phyloP scores from a whole-genome alignment of 2,113 vertebrate genomes.

The Pituophis catenifer region DNA sequence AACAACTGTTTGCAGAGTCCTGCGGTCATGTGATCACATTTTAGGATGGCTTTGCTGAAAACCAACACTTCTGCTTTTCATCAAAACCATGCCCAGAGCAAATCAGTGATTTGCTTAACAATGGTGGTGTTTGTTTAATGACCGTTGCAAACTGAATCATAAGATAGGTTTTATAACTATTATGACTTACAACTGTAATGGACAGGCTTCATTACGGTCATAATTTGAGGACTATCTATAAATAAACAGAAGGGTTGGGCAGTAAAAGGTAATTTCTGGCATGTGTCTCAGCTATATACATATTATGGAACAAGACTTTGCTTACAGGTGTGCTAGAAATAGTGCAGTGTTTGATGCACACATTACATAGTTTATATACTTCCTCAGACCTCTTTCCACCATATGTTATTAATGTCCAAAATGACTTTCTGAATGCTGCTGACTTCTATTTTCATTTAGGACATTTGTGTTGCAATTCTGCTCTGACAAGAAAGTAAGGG shows the following conservation, averaged over 20 bases:
- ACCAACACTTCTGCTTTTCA: neutral
- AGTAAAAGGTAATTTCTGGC: neutral
- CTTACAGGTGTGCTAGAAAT: neutral
- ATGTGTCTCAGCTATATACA: neutral
- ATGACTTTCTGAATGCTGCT: neutral
- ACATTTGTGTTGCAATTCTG: neutral
- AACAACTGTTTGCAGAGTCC: neutral
- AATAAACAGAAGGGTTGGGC: neutral
- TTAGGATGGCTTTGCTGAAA: neutral
- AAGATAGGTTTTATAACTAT: neutral
- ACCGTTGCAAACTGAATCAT: neutral
- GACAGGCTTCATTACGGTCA: neutral
- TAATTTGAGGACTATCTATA: neutral
- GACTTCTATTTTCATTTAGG: neutral
- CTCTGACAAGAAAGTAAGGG: neutral
- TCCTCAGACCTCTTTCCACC: neutral
- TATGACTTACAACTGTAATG: neutral
- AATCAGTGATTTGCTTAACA: neutral
- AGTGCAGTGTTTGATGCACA: neutral
- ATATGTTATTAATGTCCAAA: neutral
- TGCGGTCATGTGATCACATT: neutral
- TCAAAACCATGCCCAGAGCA: neutral
- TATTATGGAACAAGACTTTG: neutral
- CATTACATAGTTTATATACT: neutral
- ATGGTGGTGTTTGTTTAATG: neutral